A percentile compares a stretch with the other conserved stretches of the same genome.
These are phyloP conservation scores for Ceryle rudis DNA, from an alignment of 2,797 vertebrate genomes.

Conservation along the genomic window DNA sequence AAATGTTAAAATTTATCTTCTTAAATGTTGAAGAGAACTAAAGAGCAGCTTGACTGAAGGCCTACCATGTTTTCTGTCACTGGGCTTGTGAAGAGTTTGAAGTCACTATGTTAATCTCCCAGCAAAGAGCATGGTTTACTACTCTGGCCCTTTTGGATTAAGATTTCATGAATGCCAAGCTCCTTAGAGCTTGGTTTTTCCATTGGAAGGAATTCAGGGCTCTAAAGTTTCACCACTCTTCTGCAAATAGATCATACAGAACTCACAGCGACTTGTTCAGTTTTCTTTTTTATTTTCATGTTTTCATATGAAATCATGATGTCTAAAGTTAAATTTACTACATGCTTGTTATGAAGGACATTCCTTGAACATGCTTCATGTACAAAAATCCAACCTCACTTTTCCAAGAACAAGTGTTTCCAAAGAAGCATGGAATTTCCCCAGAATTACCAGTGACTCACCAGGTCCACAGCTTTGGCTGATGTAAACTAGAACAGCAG, in stretches of 20 bases:
- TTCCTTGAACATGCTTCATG: neutral
- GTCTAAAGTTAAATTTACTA: neutral
- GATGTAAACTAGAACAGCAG: neutral
- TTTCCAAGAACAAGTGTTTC: neutral
- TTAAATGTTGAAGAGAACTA: neutral
- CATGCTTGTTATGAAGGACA: neutral
- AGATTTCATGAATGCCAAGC: constrained; percentile 15
- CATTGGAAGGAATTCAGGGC: constrained; percentile 37
- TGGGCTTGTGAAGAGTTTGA: constrained; percentile 35
- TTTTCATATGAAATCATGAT: neutral
- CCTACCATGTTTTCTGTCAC: neutral
- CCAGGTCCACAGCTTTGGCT: neutral
- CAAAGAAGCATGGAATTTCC: neutral
- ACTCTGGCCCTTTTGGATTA: constrained; percentile 25
- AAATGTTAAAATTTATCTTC: neutral
- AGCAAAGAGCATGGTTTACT: constrained; percentile 1
- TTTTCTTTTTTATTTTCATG: constrained; percentile 40
- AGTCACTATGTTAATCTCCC: neutral
- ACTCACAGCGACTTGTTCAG: neutral
- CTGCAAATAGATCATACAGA: constrained; percentile 46
- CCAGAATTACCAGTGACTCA: neutral
- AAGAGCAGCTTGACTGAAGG: neutral
- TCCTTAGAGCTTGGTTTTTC: constrained; percentile 26
- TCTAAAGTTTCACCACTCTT: constrained; percentile 51
- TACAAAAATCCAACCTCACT: neutral